Evolutionary conservation across 1,140 invertebrate species (phyloP), one percentile per base, ranked within the genome.

Genomic region (Reticulitermes speratus): DNA sequence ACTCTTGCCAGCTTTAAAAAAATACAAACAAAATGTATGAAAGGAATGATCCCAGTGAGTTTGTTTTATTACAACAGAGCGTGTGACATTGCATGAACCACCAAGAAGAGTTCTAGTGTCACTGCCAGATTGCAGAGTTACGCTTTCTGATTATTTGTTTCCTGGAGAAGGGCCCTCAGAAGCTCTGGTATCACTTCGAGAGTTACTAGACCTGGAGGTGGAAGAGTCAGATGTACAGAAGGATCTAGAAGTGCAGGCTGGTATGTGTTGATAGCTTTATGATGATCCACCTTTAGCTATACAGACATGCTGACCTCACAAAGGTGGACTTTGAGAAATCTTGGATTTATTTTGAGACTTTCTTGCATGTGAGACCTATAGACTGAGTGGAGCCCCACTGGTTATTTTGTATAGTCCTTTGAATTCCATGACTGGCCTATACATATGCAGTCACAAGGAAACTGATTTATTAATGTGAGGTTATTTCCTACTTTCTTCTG

Each of bases 71-170:
- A 55, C 75, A n/a, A 65, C 32, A 85, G 85, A 85, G 32, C 85
- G 32, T 52, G 21, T 82, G 32, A 85, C 85, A 93, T 90, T 97
- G 88, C 94, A 97, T 89, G 96, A 97, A 90, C 95, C 96, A 44
- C 96, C 96, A 9, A 91, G 96, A 82, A 91, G 96, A 88, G 95
- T 97, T 6, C 92, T 96, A 85, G 94, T 96, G 12, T 92, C 93
- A 44, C 89, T 96, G 16, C 93, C 94, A 48, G 91, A 93, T 44
- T 94, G 93, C 52, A 92, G 93, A 87, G 90, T 97, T 38, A 94
- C 94, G 38, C 92, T 97, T 14, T 96, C 95, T 85, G 96, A 97
- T 90, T 97, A 97, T 90, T 90, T 97, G 75, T 97, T 97, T 89
- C 96, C 96, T 86, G 96, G 96, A 14, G 96, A 97, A 91, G 95